Evolutionary conservation across 2,113 vertebrate genomes (phyloP).

Genomic region (Nicator chloris): DNA sequence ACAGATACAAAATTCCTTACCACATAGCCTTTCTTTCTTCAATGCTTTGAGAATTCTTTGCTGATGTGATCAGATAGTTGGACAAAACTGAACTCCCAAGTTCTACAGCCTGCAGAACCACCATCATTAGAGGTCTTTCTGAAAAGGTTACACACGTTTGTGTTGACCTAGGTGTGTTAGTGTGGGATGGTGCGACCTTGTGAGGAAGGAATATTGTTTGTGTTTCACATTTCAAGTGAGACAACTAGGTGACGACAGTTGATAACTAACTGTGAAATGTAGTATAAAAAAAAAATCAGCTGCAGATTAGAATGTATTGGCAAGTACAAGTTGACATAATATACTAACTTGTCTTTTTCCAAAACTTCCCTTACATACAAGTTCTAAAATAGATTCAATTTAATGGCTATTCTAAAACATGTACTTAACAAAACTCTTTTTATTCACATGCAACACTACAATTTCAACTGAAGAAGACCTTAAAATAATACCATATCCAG

Average conservation of each 20-base stretch:
- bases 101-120: background rate
- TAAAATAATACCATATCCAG: background rate
- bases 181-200: background rate
- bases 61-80: background rate
- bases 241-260: background rate
- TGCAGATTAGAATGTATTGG: background rate
- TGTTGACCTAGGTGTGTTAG: too few species aligned
- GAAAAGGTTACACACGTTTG: background rate
- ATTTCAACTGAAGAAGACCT: background rate
- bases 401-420: background rate
- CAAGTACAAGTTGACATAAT: background rate
- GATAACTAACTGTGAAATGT: background rate
- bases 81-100: background rate
- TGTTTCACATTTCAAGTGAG: background rate
- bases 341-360: background rate
- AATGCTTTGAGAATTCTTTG: background rate
- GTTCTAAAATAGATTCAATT: background rate
- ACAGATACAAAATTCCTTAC: background rate
- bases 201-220: background rate
- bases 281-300: background rate
- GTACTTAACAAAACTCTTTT: background rate
- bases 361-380: background rate
- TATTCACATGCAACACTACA: background rate
- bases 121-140: background rate
- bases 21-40: background rate